Conservation (phyloP, 2,113 vertebrate genomes). For the Uropsilus gracilis region DNA sequence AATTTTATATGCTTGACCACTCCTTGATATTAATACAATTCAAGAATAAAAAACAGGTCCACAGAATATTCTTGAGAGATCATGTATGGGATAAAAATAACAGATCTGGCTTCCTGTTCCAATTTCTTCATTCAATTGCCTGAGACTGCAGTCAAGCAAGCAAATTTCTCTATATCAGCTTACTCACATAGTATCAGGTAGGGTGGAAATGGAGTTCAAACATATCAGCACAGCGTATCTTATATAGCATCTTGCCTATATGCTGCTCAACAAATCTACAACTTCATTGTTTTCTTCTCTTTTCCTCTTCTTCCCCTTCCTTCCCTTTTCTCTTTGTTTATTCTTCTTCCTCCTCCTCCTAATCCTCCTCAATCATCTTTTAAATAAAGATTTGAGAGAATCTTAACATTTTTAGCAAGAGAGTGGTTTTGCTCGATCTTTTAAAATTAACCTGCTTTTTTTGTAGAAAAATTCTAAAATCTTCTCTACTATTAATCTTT, state of each 20-base stretch:
- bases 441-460: not conserved
- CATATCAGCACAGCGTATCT: accelerated
- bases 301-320: too few species aligned
- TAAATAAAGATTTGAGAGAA: not conserved
- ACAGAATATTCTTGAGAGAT: not conserved
- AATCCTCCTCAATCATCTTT: not conserved
- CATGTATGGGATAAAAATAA: not conserved
- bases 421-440: not conserved
- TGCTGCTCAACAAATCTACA: not conserved
- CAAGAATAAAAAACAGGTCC: not conserved
- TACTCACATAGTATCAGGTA: not conserved
- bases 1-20: not conserved
- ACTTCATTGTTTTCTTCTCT: not conserved
- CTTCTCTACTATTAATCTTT: not conserved
- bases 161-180: not conserved
- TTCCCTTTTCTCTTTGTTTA: too few species aligned
- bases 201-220: too few species aligned
- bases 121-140: not conserved
- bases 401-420: not conserved
- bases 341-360: too few species aligned
- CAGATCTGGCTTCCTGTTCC: not conserved
- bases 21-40: not conserved
- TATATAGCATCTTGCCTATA: accelerated
- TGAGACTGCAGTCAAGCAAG: not conserved
- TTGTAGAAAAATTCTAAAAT: not conserved